Evolutionary conservation across 2,113 vertebrate species (phyloP).

Genomic region (Leptobrachium ailaonicum): DNA sequence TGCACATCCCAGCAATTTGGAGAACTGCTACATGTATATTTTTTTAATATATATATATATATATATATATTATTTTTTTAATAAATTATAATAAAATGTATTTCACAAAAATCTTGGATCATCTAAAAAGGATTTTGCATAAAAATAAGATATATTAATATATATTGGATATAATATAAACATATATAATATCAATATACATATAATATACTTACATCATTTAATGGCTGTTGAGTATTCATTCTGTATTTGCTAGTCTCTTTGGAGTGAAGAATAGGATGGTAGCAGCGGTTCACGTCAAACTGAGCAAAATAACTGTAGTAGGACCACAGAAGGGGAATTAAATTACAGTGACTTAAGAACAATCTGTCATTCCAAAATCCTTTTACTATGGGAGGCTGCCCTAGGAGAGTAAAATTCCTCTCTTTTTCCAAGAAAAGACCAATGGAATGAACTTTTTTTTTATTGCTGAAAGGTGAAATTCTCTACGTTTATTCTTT

Average conservation of each 20-base stretch:
- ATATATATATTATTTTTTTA: neutral
- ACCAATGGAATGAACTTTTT: conserved; percentile 33
- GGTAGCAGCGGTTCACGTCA: conserved; percentile 53
- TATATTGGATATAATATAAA: conserved; percentile 15
- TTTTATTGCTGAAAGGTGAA: conserved; percentile 2
- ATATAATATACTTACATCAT: conserved; percentile 61
- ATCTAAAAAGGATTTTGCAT: too few relatives aligned
- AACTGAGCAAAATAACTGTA: conserved; percentile 52
- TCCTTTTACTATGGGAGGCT: conserved; percentile 46
- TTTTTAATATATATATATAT: too few relatives aligned
- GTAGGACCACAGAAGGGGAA: conserved; percentile 54
- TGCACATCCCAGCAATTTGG: too few relatives aligned
- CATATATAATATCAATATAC: neutral
- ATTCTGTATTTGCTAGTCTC: conserved; percentile 8
- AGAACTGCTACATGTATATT: too few relatives aligned
- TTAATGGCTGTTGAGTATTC: neutral
- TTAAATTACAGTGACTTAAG: conserved; percentile 58
- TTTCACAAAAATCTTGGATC: too few relatives aligned
- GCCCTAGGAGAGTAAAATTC: conserved; percentile 23
- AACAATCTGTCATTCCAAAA: conserved; percentile 54
- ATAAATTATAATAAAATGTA: neutral
- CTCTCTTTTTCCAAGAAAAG: neutral
- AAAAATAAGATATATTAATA: too few relatives aligned
- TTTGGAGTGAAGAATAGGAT: neutral
- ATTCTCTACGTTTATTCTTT: neutral